Evolutionary conservation across 2,113 vertebrate species (phyloP).

Genomic region (Erinaceus europaeus): DNA sequence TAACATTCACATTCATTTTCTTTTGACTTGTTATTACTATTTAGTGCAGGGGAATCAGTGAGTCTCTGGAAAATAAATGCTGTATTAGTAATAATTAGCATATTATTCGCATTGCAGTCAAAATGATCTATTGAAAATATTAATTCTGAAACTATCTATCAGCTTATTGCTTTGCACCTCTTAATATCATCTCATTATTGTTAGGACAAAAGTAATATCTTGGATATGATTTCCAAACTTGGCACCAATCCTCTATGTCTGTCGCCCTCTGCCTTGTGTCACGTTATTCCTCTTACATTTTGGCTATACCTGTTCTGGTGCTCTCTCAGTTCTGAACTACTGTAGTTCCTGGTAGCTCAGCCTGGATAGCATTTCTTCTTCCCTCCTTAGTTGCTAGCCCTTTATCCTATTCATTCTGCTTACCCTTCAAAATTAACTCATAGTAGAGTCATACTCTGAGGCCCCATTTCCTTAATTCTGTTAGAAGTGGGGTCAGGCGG

Average conservation of each 20-base stretch:
- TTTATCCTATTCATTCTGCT: not conserved
- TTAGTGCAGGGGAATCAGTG: not conserved
- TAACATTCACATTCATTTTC: not conserved
- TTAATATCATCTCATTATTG: not conserved
- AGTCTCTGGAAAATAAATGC: not conserved
- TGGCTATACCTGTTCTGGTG: not conserved
- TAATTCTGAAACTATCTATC: not conserved
- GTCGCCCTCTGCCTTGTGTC: not conserved
- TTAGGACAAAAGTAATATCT: not conserved
- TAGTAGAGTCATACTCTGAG: not conserved
- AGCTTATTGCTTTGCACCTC: not conserved
- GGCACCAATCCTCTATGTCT: rapidly evolving
- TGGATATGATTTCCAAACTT: not conserved
- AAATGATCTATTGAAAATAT: not conserved
- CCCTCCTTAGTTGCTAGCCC: rapidly evolving
- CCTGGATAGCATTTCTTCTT: not conserved
- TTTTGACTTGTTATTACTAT: not conserved
- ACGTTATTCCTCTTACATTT: not conserved
- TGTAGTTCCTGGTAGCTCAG: not conserved
- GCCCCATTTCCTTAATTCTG: not conserved
- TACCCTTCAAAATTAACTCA: not conserved
- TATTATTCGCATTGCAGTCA: not conserved
- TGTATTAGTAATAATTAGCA: not conserved
- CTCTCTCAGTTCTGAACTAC: not conserved
- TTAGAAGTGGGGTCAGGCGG: too few species aligned